Base-by-base conservation (phyloP, 2,113 vertebrate species). In the Ranitomeya variabilis region DNA sequence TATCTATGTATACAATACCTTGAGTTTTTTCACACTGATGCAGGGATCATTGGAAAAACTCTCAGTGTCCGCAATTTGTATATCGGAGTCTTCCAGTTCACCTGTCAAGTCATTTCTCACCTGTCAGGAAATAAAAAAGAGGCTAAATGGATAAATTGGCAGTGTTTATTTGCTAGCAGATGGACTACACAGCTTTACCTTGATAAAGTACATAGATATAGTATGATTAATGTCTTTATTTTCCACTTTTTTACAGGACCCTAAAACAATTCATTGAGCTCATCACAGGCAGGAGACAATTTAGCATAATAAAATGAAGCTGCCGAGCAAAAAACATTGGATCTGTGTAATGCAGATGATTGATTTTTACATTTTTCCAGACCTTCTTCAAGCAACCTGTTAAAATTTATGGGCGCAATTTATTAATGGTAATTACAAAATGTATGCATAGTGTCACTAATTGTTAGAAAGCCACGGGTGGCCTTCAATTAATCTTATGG, bases 1-100 rank as follows among this genome's bases (percentile, higher is more conserved):
- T 57, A 57, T 57, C 12, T 57, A 10, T 19, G 9, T 83, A 9
- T 23, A 91, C 96, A 60, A 89, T 94, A 99, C 98, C 98, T 99
- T 99, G 7, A 99, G 97, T 88, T 99, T 99, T 93, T 98, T 99
- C 86, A 99, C 98, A 84, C 98, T 98, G 90, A 96, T 95, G 91
- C 98, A 99, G 67, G 98, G 98, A 91, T 99, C 98, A 10, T 99
- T 98, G 91, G 98, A 99, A 94, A 99, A 99, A 92, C 98, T 99
- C 93, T 99, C 98, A 0, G 97, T 99, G 83, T 99, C 98, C 2
- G 98, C 98, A 79, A 99, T 99, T 92, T 99, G 97, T 0, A 99
- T 99, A 93, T 98, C 96, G 88, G 97, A 97, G 14, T 97, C 98
- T 87, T 99, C 98, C 76, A 99, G 95, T 92, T 99, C 98, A 0